Evolutionary conservation across 2,113 vertebrate genomes (phyloP).

Genomic region (Marmota flaviventris): DNA sequence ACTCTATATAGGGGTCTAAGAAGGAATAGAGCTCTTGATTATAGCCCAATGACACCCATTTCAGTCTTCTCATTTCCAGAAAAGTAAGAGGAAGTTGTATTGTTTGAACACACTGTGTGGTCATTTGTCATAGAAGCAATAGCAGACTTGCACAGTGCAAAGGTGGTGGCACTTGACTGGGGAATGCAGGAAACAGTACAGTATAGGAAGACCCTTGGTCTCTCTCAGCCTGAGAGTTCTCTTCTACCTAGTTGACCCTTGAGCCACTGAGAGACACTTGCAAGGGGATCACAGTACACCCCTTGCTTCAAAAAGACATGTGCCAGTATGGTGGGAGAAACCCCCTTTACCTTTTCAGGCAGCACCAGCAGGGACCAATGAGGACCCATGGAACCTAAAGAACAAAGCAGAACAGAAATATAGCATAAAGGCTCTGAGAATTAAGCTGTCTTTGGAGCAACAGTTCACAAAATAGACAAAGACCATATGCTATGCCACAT

Average conservation of each 20-base stretch:
- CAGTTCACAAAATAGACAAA: background rate
- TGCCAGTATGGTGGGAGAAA: background rate
- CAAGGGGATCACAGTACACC: background rate
- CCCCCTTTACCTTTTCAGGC: background rate
- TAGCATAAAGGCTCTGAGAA: background rate
- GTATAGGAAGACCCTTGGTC: background rate
- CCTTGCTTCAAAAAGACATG: background rate
- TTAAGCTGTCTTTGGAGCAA: background rate
- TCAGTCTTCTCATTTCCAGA: no score
- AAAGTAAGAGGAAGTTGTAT: background rate
- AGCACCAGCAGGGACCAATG: background rate
- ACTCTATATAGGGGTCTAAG: no score
- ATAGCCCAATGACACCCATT: background rate
- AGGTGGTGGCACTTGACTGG: no score
- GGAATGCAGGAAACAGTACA: background rate
- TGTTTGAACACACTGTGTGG: background rate
- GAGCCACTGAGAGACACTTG: no score
- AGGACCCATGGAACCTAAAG: background rate
- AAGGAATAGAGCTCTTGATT: no score
- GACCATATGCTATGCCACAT: background rate
- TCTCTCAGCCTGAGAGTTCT: background rate
- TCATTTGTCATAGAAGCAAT: background rate
- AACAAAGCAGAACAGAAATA: background rate
- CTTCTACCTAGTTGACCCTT: background rate
- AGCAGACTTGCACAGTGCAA: background rate